A percentile compares a stretch with the other conserved stretches of the same genome.
These are phyloP conservation scores for Aurelia aurita complex sp. Pacific DNA, from an alignment of 30 jellyfish, hydroid and myxozoan species.

Conservation along the genomic window DNA sequence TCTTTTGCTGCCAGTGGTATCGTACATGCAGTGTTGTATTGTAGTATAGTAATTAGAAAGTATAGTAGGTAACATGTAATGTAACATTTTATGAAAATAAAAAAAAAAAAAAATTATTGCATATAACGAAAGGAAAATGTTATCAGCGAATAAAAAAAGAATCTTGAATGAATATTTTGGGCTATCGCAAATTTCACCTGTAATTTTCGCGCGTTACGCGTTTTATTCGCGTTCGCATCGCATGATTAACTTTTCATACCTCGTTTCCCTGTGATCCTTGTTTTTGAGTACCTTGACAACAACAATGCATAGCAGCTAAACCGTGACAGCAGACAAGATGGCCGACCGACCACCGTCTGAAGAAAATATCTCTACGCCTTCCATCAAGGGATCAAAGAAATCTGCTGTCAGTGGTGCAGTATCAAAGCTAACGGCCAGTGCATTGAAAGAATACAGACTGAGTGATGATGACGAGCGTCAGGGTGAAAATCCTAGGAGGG, in stretches of 20 bases:
- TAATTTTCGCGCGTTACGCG: background rate
- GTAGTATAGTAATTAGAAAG: no score
- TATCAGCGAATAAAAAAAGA: no score
- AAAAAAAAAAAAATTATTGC: no score
- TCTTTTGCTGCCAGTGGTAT: no score
- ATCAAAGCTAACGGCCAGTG: constrained; percentile 70
- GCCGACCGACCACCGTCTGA: constrained; percentile 61
- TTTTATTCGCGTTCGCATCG: background rate
- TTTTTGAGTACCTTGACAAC: constrained; percentile 65
- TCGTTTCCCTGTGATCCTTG: constrained; percentile 53
- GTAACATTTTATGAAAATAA: no score
- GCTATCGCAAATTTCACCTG: no score
- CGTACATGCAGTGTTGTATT: no score
- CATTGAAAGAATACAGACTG: constrained; percentile 66
- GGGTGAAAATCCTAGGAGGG: background rate
- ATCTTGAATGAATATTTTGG: no score
- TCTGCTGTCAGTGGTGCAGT: constrained; percentile 75
- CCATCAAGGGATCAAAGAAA: constrained; percentile 62
- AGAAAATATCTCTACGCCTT: constrained; percentile 37
- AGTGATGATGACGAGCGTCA: constrained; percentile 45
- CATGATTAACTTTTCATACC: no score
- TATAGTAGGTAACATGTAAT: no score
- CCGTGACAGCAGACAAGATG: constrained; percentile 25
- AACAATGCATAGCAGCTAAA: constrained; percentile 28
- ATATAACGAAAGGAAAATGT: no score